Conservation (phyloP, 2,888 invertebrate species). For the Drosophila paranaensis region DNA sequence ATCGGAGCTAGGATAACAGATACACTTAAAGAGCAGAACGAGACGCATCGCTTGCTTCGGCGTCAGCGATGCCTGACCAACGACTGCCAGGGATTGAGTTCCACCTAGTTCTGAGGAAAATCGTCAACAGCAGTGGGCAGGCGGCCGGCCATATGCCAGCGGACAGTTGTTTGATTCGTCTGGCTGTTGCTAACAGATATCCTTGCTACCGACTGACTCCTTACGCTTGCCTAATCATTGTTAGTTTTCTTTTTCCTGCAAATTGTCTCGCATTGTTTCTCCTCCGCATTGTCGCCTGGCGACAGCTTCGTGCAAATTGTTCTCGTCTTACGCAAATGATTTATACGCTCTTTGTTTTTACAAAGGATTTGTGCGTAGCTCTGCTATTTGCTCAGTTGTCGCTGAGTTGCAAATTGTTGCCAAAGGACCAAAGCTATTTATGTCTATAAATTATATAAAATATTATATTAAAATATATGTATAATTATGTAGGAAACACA, state of each 20-base stretch:
- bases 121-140: constrained; percentile 38
- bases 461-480: background rate
- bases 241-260: constrained; percentile 58
- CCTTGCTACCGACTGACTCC: constrained; percentile 60
- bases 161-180: constrained; percentile 68
- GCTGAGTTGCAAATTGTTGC: constrained; percentile 25
- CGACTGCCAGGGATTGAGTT: constrained; percentile 43
- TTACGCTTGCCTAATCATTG: constrained; percentile 51
- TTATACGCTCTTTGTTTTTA: constrained; percentile 41
- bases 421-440: background rate
- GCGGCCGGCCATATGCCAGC: constrained; percentile 63
- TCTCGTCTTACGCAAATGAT: constrained; percentile 55
- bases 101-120: constrained; percentile 62
- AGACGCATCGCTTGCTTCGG: constrained; percentile 9
- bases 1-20: constrained; percentile 4
- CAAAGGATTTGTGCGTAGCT: constrained; percentile 40
- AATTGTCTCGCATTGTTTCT: constrained; percentile 42
- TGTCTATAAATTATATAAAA: background rate
- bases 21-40: constrained; percentile 59
- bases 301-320: constrained; percentile 58
- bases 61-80: constrained; percentile 65
- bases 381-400: constrained; percentile 56
- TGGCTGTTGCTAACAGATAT: constrained; percentile 32
- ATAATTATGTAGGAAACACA: background rate
- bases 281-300: constrained; percentile 40